Base-by-base conservation (phyloP, 2,888 invertebrate species). In the Chaitophorus viminalis region DNA sequence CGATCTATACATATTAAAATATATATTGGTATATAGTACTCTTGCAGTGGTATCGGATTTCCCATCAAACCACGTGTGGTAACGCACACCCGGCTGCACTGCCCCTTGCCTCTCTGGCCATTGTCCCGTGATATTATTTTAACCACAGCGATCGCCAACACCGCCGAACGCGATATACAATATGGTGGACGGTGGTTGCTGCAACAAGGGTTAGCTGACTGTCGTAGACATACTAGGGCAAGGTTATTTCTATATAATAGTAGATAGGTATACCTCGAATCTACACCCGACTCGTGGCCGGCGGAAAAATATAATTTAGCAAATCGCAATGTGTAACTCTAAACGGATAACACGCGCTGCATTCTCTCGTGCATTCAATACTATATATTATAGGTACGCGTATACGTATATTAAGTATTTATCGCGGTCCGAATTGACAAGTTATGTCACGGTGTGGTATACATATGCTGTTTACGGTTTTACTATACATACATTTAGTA, bases 1-100 rank as follows among this genome's bases (percentile, higher is more conserved):
- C 46, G 46, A 46, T 9, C 2, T 60, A 1, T 74, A 33, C 36
- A 25, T 36, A 36, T 25, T 46, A n/a, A n/a, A n/a, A n/a, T n/a
- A 33, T 17, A 72, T 8, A 5, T 39, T 25, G 5, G 25, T n/a
- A n/a, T n/a, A n/a, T n/a, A n/a, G n/a, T 60, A 33, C 78, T 78
- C 60, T 60, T 77, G 76, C n/a, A n/a, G n/a, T 46, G 77, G 77
- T 78, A 60, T 60, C 78, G 33, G 78, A 60, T 78, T 78, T 78
- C 78, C 14, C 78, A 60, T 78, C 78, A 60, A 14, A 60, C 60
- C 33, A 60, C 77, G 54, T 52, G 75, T 46, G 46, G 29, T 75
- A 76, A 33, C 31, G 3, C 52, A 82, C 31, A 18, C 46, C 60
- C 5, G 25, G 9, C 29, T 29, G n/a, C n/a, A 6, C 81, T 39